Evolutionary conservation across 2,113 vertebrate genomes (phyloP), one percentile per base, ranked within the genome.

Genomic region (Oceanites oceanicus): DNA sequence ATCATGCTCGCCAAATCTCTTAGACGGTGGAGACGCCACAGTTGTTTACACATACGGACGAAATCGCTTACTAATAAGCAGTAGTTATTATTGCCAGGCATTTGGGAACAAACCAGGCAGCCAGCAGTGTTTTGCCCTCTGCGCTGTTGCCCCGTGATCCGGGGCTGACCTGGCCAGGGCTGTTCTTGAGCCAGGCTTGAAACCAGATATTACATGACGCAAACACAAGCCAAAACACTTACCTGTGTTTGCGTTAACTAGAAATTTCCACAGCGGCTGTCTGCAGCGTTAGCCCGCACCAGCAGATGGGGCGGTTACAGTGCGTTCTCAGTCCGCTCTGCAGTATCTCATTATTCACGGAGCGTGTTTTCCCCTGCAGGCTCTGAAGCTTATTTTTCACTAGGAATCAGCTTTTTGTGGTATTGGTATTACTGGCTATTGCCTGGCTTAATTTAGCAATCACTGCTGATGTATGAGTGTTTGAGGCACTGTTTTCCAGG

Each of bases 221-320:
- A 78, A 55, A 63, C 18, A 27, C 17, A 23, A 91, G 18, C 38
- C 32, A 8, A 38, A 79, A 22, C 22, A 3, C 14, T 27, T 40
- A 42, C 14, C 73, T 55, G 15, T 23, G 58, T 15, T 23, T 36
- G 53, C 1, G 0, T 40, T 38, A 63, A 75, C 47, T 86, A 91
- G 89, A 95, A 68, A 42, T 82, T 85, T 96, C 84, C 47, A 22
- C 25, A 2, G 15, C 1, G 3, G 4, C 47, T 30, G 32, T 18
- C 40, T 56, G 92, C 84, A 95, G 71, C 38, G 56, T 73, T 9
- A 52, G n/a, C 63, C 80, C 2, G 0, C 62, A 78, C 93, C 93
- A 90, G 96, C 90, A 97, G 97, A 84, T 96, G 96, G 97, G 75
- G 95, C 1, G 34, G 70, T 96, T 92, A 91, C 89, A 61, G 90